phyloP scores from a whole-genome alignment of 1,140 invertebrate genomes.

The Maniola jurtina region DNA sequence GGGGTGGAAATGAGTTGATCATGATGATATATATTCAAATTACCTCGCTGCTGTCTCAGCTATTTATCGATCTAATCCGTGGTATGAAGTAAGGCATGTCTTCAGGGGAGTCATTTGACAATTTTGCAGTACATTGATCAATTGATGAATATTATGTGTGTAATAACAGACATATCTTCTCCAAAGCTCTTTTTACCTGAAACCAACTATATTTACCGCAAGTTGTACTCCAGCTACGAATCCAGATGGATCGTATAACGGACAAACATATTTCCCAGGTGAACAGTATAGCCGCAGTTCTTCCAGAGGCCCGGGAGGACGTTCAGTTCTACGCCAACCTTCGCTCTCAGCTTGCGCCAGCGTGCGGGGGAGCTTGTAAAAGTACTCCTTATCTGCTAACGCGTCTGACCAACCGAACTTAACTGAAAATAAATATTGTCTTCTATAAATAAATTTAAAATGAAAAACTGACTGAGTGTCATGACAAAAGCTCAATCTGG shows the following conservation, averaged over 20 bases:
- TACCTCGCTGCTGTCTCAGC: no score
- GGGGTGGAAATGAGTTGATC: no score
- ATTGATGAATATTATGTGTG: no score
- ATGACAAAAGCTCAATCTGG: not conserved
- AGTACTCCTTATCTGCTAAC: conserved; percentile 65
- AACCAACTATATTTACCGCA: conserved; percentile 49
- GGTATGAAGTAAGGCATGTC: no score
- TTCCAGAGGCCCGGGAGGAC: conserved; percentile 45
- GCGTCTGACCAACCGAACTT: conserved; percentile 66
- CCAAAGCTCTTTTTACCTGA: not conserved
- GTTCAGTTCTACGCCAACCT: conserved; percentile 61
- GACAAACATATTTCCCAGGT: conserved; percentile 53
- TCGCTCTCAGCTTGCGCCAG: conserved; percentile 56
- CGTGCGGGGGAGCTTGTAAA: conserved; percentile 67
- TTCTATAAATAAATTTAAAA: no score
- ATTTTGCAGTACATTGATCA: no score
- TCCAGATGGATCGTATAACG: conserved; percentile 60
- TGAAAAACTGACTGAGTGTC: not conserved
- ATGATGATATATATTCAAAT: no score
- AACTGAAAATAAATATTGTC: conserved; percentile 38
- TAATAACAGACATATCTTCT: no score
- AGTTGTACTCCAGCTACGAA: conserved; percentile 72
- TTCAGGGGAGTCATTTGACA: no score
- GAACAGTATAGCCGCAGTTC: conserved; percentile 51
- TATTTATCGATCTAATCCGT: no score